These are phyloP conservation scores for Meiosimyza platycephala DNA, from an alignment of 2,888 invertebrate species.

Conservation along the genomic window DNA sequence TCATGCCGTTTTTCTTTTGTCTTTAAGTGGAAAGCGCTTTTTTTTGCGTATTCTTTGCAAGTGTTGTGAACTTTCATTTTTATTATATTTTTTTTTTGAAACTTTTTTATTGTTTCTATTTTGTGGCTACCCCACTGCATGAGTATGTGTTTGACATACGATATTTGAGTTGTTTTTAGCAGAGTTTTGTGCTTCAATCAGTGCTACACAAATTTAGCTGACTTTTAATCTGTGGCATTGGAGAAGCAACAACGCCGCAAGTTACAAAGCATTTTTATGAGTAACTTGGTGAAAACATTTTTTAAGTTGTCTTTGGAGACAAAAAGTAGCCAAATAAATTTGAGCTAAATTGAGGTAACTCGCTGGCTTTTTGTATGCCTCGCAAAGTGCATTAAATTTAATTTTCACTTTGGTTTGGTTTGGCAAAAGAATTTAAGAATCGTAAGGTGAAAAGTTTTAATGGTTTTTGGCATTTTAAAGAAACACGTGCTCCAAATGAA, in stretches of 20 bases:
- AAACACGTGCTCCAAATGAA: no score
- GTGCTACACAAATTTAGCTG: conserved; percentile 27
- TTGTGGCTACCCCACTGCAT: no score
- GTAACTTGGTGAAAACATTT: conserved; percentile 16
- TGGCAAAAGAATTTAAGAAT: no score
- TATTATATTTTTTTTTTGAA: no score
- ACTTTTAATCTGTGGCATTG: conserved; percentile 30
- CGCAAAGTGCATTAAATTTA: conserved; percentile 26
- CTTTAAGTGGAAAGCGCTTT: no score
- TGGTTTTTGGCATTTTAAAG: no score
- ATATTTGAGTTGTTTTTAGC: conserved; percentile 49
- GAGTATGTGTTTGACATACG: conserved; percentile 47
- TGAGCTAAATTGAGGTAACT: conserved; percentile 13
- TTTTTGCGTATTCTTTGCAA: no score
- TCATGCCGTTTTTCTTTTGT: no score
- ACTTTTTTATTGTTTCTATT: no score
- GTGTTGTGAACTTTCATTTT: no score
- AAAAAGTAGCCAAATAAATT: conserved; percentile 21
- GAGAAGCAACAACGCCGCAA: conserved; percentile 3
- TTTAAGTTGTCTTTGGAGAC: conserved; percentile 34
- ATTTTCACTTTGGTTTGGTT: conserved; percentile 4
- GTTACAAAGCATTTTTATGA: conserved; percentile 21
- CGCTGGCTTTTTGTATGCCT: not conserved
- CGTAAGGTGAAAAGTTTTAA: no score
- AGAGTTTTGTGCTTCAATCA: conserved; percentile 34